phyloP scores from a whole-genome alignment of 53 echinoderm and acorn worm species.

The Apostichopus leukothele region DNA sequence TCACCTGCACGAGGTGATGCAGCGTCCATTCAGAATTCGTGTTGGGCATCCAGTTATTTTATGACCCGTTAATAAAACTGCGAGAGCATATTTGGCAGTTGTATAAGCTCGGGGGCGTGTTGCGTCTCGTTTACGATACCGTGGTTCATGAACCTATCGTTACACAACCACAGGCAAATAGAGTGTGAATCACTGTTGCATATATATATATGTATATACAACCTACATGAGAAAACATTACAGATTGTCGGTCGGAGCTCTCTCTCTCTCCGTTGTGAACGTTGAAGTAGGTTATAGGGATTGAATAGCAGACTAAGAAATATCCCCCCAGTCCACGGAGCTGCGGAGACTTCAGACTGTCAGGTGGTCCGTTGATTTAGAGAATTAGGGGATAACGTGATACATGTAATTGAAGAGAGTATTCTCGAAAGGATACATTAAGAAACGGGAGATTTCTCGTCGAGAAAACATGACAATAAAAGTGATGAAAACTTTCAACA shows the following conservation, averaged over 20 bases:
- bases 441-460: background rate
- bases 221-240: background rate
- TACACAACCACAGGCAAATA: slow-evolving; percentile 17
- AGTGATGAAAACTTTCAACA: background rate
- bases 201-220: background rate
- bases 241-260: background rate
- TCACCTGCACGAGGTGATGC: slow-evolving; percentile 35
- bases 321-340: slow-evolving; percentile 36
- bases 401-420: slow-evolving; percentile 8
- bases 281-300: background rate
- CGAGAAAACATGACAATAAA: background rate
- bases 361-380: slow-evolving; percentile 3
- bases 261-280: background rate
- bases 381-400: slow-evolving; percentile 10
- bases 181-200: slow-evolving; percentile 35
- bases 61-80: slow-evolving; percentile 42
- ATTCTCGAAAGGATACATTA: background rate
- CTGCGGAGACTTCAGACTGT: slow-evolving; percentile 30
- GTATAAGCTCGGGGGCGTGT: slow-evolving; percentile 16
- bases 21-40: slow-evolving; percentile 20
- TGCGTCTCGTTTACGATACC: background rate
- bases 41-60: slow-evolving; percentile 29
- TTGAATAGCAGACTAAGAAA: background rate
- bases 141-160: slow-evolving; percentile 24
- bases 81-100: slow-evolving; percentile 28